Percentiles rank a stretch among this genome's conserved stretches.
Evolutionary conservation across 2,113 vertebrate species (phyloP).

Genomic region (Tetrax tetrax): DNA sequence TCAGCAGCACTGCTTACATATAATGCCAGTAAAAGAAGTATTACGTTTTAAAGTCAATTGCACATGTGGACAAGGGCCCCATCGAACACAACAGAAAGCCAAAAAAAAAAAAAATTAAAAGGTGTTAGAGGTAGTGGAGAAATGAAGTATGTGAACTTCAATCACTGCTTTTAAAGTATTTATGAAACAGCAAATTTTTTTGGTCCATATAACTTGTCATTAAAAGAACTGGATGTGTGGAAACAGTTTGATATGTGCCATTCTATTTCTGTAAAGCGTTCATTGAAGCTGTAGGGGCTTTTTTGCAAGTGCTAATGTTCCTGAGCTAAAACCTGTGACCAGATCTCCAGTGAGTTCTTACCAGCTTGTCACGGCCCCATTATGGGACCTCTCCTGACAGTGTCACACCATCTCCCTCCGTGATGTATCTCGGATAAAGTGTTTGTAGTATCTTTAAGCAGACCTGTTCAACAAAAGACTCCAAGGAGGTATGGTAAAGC

Average conservation of each 20-base stretch:
- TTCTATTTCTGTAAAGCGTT: background rate
- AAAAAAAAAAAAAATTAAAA: background rate
- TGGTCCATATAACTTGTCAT: background rate
- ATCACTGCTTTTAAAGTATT: background rate
- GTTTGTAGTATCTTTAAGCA: background rate
- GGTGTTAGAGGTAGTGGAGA: background rate
- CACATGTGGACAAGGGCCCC: background rate
- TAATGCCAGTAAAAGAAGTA: background rate
- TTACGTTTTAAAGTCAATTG: background rate
- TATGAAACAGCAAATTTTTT: background rate
- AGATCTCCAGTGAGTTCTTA: background rate
- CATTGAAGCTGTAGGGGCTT: background rate
- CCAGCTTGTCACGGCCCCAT: background rate
- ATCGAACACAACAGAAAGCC: background rate
- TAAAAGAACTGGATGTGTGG: background rate
- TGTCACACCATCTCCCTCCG: background rate
- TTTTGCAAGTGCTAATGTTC: background rate
- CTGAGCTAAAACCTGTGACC: background rate
- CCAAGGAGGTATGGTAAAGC: background rate
- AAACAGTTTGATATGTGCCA: background rate
- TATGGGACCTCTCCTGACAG: background rate
- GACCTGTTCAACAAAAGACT: background rate
- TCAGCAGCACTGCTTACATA: background rate
- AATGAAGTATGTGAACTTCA: background rate
- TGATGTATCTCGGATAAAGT: background rate